These are phyloP conservation scores for Oscheius onirici DNA, from an alignment of 2,888 invertebrate species.

Conservation along the genomic window DNA sequence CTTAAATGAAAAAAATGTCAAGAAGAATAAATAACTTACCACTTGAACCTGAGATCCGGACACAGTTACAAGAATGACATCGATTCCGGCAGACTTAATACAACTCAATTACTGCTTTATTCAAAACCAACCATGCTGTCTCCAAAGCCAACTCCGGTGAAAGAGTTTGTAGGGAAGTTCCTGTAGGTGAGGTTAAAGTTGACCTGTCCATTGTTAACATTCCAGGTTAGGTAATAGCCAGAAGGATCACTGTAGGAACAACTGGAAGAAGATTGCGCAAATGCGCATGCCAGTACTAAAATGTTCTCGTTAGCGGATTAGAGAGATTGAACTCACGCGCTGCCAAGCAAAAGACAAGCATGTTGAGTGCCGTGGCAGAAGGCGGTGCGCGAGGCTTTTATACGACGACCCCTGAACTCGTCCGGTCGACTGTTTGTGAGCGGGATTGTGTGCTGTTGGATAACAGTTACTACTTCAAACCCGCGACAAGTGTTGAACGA, in stretches of 20 bases:
- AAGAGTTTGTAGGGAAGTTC: conserved; percentile 30
- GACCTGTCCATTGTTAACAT: conserved; percentile 11
- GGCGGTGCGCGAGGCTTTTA: conserved; percentile 22
- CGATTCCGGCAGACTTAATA: conserved; percentile 14
- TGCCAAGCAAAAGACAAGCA: conserved; percentile 32
- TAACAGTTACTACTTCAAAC: conserved; percentile 27
- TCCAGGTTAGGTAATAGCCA: conserved; percentile 26
- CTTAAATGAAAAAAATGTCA: background rate
- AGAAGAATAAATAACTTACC: background rate
- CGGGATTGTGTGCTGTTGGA: conserved; percentile 29
- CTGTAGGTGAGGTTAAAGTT: conserved; percentile 24
- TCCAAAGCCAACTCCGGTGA: conserved; percentile 29
- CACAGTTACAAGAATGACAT: conserved; percentile 14
- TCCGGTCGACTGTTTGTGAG: conserved; percentile 29
- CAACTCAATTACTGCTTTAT: background rate
- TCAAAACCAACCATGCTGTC: conserved; percentile 11
- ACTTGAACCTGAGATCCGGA: conserved; percentile 23
- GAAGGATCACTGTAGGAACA: conserved; percentile 25
- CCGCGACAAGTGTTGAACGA: conserved; percentile 15
- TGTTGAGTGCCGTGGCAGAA: conserved; percentile 27
- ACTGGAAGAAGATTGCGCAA: conserved; percentile 2
- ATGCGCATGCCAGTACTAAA: conserved; percentile 22
- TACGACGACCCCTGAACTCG: conserved; percentile 33
- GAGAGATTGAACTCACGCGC: conserved; percentile 10
- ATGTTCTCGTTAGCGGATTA: background rate